Percentiles rank a stretch among this genome's conserved stretches.
phyloP scores from a whole-genome alignment of 2,888 invertebrate species.

The Sphaerolaimus hirsutus region DNA sequence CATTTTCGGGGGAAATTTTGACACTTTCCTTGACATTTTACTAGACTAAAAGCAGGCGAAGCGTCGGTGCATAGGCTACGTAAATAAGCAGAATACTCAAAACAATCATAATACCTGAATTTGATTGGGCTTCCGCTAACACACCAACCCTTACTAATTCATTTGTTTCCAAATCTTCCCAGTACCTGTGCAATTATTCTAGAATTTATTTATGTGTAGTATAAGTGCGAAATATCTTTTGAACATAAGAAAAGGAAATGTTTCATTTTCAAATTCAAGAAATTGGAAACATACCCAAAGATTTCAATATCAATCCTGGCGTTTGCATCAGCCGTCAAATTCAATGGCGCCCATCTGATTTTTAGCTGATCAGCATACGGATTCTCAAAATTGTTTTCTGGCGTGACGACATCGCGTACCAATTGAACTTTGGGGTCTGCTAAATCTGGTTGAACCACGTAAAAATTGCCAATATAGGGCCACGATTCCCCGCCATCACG shows the following conservation, averaged over 20 bases:
- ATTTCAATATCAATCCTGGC: slow-evolving; percentile 11
- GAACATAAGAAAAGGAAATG: too few relatives aligned
- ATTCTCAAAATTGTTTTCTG: slow-evolving; percentile 3
- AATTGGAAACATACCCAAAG: slow-evolving; percentile 9
- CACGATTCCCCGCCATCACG: slow-evolving; percentile 14
- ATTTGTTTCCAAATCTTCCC: slow-evolving; percentile 12
- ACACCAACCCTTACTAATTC: slow-evolving; percentile 8
- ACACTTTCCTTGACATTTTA: too few relatives aligned
- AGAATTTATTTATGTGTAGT: too few relatives aligned
- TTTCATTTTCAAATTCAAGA: background rate
- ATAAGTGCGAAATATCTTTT: too few relatives aligned
- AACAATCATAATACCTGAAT: too few relatives aligned
- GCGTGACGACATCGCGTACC: slow-evolving; percentile 2
- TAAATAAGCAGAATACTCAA: too few relatives aligned
- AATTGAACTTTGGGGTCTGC: slow-evolving; percentile 2
- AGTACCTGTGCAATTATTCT: too few relatives aligned
- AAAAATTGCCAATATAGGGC: slow-evolving; percentile 14
- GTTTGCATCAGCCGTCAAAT: slow-evolving; percentile 7
- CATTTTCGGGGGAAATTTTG: too few relatives aligned
- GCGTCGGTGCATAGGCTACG: too few relatives aligned
- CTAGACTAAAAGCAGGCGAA: too few relatives aligned
- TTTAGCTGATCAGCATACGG: slow-evolving; percentile 7
- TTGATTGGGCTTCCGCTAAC: slow-evolving; percentile 9
- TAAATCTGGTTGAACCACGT: slow-evolving; percentile 6
- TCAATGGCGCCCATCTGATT: slow-evolving; percentile 9